These are phyloP conservation scores for Parnassius orleans DNA, from an alignment of 2,888 invertebrate species.

Conservation along the genomic window DNA sequence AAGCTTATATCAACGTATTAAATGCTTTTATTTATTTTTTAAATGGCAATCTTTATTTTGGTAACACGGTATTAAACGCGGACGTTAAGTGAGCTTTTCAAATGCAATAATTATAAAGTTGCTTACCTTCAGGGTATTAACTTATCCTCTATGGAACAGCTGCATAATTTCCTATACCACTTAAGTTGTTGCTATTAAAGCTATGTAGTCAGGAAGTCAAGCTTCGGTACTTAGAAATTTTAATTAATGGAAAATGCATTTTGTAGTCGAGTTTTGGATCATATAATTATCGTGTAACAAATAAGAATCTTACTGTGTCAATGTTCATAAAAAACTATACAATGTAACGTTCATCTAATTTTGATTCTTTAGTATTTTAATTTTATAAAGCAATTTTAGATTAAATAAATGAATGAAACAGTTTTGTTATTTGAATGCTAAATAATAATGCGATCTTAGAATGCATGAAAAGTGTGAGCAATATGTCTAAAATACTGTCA, in stretches of 20 bases:
- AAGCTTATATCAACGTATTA: slow-evolving; percentile 39
- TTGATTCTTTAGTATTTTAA: too few species aligned
- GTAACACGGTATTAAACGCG: slow-evolving; percentile 53
- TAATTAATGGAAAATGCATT: slow-evolving; percentile 5
- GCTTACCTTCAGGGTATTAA: slow-evolving; percentile 64
- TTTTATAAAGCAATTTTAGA: too few species aligned
- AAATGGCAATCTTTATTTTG: slow-evolving; percentile 35
- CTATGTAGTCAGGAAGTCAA: slow-evolving; percentile 12
- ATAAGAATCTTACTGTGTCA: too few species aligned
- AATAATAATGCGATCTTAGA: too few species aligned
- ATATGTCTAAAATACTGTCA: too few species aligned
- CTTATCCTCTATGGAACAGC: slow-evolving; percentile 33
- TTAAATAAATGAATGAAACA: too few species aligned
- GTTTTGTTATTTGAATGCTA: too few species aligned
- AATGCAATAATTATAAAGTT: slow-evolving; percentile 57
- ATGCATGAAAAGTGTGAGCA: too few species aligned
- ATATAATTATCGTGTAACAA: slow-evolving; percentile 1
- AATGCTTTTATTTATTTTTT: slow-evolving; percentile 29
- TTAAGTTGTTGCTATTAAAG: slow-evolving; percentile 29
- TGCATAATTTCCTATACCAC: slow-evolving; percentile 27
- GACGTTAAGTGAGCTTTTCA: slow-evolving; percentile 64
- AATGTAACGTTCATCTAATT: too few species aligned
- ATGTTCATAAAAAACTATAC: too few species aligned
- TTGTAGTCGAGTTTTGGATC: background rate
- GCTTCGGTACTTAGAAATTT: background rate